Percentiles rank a stretch among this genome's conserved stretches.
Evolutionary conservation across 2,797 vertebrate species (phyloP).

Genomic region (Podarcis siculus): DNA sequence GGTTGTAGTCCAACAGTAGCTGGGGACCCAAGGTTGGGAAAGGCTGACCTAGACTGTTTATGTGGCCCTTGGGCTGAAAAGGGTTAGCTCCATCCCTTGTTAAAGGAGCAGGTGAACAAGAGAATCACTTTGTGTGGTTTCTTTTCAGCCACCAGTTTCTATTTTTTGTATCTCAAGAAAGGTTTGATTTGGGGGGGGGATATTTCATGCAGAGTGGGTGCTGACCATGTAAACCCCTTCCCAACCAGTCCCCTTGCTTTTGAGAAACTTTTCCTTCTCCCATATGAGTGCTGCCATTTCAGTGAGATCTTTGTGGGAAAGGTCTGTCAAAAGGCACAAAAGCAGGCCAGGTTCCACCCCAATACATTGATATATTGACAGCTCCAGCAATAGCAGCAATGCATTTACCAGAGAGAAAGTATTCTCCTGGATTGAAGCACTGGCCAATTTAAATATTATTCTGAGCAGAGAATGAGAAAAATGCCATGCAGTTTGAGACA

Average conservation of each 20-base stretch:
- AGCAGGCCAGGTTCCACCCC: no score
- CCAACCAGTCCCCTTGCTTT: not conserved
- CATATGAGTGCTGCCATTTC: not conserved
- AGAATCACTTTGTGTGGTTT: no score
- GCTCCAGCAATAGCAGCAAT: not conserved
- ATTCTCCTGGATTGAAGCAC: not conserved
- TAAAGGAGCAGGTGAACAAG: no score
- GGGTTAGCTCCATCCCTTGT: no score
- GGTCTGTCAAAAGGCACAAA: not conserved
- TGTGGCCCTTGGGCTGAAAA: no score
- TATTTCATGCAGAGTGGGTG: not conserved
- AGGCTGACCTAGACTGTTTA: no score
- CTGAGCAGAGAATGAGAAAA: not conserved
- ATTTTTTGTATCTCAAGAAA: no score
- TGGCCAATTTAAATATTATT: conserved; percentile 2
- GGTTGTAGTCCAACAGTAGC: no score
- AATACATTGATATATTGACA: not conserved
- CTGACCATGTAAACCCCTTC: no score
- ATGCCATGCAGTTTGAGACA: not conserved
- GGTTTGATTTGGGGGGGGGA: not conserved
- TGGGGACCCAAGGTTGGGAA: no score
- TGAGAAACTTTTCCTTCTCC: not conserved
- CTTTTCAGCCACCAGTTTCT: no score
- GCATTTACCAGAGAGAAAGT: not conserved
- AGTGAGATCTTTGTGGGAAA: not conserved